These are phyloP conservation scores for Telenomus remus DNA, from an alignment of 1,140 invertebrate species.

Conservation along the genomic window DNA sequence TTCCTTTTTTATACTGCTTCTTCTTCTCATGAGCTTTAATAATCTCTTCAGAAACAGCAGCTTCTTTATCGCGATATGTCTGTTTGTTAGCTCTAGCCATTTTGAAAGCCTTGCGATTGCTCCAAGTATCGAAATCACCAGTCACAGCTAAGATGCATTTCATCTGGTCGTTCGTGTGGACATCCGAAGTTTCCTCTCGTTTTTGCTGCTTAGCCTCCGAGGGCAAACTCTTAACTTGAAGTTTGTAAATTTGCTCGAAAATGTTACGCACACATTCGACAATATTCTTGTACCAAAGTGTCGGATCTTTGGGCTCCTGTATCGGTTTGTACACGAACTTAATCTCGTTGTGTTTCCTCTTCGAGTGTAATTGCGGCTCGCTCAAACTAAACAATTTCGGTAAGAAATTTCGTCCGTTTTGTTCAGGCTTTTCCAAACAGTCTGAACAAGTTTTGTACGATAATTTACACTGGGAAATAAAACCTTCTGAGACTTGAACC, in stretches of 20 bases:
- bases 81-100: constrained; percentile 30
- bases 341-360: constrained; percentile 2
- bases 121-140: constrained; percentile 60
- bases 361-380: constrained; percentile 7
- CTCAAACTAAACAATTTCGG: constrained; percentile 40
- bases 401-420: constrained; percentile 47
- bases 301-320: constrained; percentile 11
- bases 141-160: constrained; percentile 55
- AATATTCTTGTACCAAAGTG: constrained; percentile 55
- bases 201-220: constrained; percentile 64
- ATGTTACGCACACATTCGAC: constrained; percentile 59
- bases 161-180: constrained; percentile 60
- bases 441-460: constrained; percentile 53
- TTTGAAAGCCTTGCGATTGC: constrained; percentile 50
- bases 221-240: constrained; percentile 54
- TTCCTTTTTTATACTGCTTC: background rate
- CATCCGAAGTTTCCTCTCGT: constrained; percentile 61
- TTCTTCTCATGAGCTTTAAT: constrained; percentile 22
- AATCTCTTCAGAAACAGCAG: constrained; percentile 58
- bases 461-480: constrained; percentile 56
- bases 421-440: constrained; percentile 19
- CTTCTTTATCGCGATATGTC: constrained; percentile 62
- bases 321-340: constrained; percentile 32
- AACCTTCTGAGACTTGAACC: constrained; percentile 27
- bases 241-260: constrained; percentile 62